These are phyloP conservation scores for Steatocranus sp. DNA, from an alignment of 2,797 vertebrate genomes.

Conservation along the genomic window DNA sequence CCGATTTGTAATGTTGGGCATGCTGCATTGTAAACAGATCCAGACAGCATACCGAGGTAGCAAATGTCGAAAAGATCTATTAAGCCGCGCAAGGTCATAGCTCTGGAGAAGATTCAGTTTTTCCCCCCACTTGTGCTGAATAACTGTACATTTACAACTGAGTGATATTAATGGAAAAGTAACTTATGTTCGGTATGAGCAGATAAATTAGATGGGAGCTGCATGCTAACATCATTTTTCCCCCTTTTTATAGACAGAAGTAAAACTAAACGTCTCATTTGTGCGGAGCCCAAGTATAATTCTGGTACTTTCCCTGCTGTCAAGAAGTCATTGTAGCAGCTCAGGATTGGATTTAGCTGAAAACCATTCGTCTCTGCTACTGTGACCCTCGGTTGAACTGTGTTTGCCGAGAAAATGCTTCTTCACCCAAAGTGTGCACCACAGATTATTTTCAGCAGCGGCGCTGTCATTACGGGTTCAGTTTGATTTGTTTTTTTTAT, in stretches of 20 bases:
- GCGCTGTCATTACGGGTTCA: slow-evolving; percentile 34
- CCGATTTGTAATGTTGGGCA: slow-evolving; percentile 68
- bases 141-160: slow-evolving; percentile 18
- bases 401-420: slow-evolving; percentile 25
- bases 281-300: neutral
- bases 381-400: slow-evolving; percentile 60
- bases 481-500: slow-evolving; percentile 34
- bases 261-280: slow-evolving; percentile 21
- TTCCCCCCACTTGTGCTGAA: neutral
- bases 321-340: slow-evolving; percentile 29
- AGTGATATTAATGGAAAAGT: neutral
- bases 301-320: slow-evolving; percentile 16
- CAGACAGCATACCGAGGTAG: slow-evolving; percentile 41
- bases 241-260: slow-evolving; percentile 7
- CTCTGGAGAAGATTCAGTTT: slow-evolving; percentile 13
- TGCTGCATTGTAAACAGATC: slow-evolving; percentile 63
- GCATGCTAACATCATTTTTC: neutral
- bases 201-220: slow-evolving; percentile 5
- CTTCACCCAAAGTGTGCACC: slow-evolving; percentile 32
- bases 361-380: slow-evolving; percentile 43
- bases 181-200: neutral
- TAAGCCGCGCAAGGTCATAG: slow-evolving; percentile 52
- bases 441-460: slow-evolving; percentile 40
- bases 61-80: slow-evolving; percentile 43
- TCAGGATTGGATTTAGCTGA: slow-evolving; percentile 49